A percentile compares a stretch with the other conserved stretches of the same genome.
phyloP scores from a whole-genome alignment of 2,888 invertebrate species.

The Stenichneumon culpator region DNA sequence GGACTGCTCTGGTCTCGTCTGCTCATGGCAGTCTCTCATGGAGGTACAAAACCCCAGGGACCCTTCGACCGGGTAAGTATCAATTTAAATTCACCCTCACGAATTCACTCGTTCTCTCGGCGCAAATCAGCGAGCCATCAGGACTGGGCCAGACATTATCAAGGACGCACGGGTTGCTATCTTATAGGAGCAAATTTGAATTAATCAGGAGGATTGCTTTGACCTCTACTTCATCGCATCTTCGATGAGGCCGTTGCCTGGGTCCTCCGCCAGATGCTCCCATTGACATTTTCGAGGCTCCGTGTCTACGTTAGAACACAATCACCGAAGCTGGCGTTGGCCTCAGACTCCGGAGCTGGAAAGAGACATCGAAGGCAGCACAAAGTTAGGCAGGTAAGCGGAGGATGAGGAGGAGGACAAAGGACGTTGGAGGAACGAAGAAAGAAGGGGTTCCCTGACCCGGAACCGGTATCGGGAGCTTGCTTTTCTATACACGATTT shows the following conservation, averaged over 20 bases:
- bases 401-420: background rate
- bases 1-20: background rate
- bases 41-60: background rate
- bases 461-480: constrained; percentile 27
- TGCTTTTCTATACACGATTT: constrained; percentile 52
- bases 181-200: background rate
- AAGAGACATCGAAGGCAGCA: background rate
- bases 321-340: background rate
- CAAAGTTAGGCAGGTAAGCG: background rate
- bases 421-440: background rate
- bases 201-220: background rate
- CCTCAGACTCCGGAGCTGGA: background rate
- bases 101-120: background rate
- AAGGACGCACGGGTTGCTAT: background rate
- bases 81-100: constrained; percentile 16
- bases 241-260: too few species aligned
- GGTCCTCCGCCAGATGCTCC: too few species aligned
- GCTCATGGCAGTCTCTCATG: background rate
- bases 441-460: background rate
- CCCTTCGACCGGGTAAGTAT: background rate
- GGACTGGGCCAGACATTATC: too few species aligned
- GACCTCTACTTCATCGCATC: too few species aligned
- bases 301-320: background rate
- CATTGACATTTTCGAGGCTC: background rate
- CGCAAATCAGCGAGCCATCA: background rate